Conservation (phyloP, 2,797 vertebrate genomes). For the Podarcis siculus region DNA sequence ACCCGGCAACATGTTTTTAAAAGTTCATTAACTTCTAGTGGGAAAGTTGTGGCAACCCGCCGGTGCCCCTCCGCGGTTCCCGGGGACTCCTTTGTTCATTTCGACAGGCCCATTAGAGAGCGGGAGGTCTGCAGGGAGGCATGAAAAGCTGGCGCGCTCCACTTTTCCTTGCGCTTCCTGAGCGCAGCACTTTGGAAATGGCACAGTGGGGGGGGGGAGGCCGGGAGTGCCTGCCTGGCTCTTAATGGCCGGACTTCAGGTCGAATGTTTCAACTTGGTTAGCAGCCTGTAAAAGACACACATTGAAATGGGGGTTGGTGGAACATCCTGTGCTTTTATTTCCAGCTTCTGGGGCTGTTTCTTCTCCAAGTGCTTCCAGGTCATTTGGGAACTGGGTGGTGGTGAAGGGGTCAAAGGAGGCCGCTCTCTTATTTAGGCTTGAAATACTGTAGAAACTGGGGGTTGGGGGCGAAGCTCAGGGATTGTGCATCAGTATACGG, state of each 20-base stretch:
- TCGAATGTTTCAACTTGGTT: constrained; percentile 69
- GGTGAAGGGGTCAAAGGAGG: constrained; percentile 11
- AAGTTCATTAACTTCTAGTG: constrained; percentile 71
- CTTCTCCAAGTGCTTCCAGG: constrained; percentile 3
- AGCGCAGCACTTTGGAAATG: constrained; percentile 65
- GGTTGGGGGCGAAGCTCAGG: too few species aligned
- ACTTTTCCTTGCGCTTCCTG: constrained; percentile 62
- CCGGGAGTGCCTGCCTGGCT: constrained; percentile 56
- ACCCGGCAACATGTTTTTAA: constrained; percentile 63
- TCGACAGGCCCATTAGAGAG: constrained; percentile 68
- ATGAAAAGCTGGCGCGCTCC: constrained; percentile 61
- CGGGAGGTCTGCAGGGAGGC: constrained; percentile 63
- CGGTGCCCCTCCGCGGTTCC: constrained; percentile 59
- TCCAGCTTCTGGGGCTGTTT: constrained; percentile 35
- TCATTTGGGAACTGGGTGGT: not conserved
- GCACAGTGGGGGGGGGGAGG: constrained; percentile 9
- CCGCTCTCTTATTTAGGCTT: not conserved
- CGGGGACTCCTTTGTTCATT: constrained; percentile 70
- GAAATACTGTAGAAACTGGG: not conserved
- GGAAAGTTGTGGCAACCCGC: constrained; percentile 61
- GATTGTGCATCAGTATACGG: too few species aligned
- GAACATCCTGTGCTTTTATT: constrained; percentile 29
- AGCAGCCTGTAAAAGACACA: constrained; percentile 73
- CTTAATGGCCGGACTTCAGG: constrained; percentile 67
- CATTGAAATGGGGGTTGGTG: constrained; percentile 49